phyloP scores from a whole-genome alignment of 2,113 vertebrate species.

The Takifugu bimaculatus region DNA sequence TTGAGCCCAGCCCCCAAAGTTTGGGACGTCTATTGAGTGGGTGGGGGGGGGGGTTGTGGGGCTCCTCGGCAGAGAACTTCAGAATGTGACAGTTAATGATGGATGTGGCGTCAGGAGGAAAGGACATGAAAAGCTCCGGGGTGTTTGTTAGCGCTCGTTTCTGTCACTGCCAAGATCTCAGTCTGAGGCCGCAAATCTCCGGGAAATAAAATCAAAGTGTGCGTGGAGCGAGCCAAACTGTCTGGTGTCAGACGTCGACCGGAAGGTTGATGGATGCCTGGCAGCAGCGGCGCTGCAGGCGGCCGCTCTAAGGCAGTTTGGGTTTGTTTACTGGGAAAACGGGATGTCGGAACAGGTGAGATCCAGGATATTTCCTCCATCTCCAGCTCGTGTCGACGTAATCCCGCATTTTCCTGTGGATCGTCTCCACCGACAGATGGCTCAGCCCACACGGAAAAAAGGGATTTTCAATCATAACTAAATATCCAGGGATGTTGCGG shows the following conservation, averaged over 20 bases:
- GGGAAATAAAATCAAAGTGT: conserved; percentile 1
- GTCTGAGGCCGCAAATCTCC: conserved; percentile 6
- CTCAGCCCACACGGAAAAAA: too few relatives aligned
- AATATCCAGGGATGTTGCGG: too few relatives aligned
- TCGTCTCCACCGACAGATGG: too few relatives aligned
- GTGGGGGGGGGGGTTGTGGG: background rate
- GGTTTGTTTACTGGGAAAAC: too few relatives aligned
- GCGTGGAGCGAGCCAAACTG: conserved; percentile 9
- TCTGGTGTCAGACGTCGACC: conserved; percentile 27
- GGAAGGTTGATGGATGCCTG: conserved; percentile 1
- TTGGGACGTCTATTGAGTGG: conserved; percentile 22
- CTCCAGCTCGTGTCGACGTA: too few relatives aligned
- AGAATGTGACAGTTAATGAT: conserved; percentile 50
- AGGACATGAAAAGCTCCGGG: conserved; percentile 34
- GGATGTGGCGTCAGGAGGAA: conserved; percentile 41
- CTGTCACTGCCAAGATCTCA: conserved; percentile 54
- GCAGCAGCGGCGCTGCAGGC: background rate
- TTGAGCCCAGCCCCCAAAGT: conserved; percentile 25
- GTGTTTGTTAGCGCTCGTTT: conserved; percentile 34
- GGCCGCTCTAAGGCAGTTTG: too few relatives aligned
- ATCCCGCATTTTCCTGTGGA: too few relatives aligned
- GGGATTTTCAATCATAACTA: too few relatives aligned
- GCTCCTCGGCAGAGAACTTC: conserved; percentile 22
- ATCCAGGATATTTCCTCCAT: conserved; percentile 11
- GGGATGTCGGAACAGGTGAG: background rate